Evolutionary conservation across 2,113 vertebrate genomes (phyloP).

Genomic region (Pelusios castaneus): DNA sequence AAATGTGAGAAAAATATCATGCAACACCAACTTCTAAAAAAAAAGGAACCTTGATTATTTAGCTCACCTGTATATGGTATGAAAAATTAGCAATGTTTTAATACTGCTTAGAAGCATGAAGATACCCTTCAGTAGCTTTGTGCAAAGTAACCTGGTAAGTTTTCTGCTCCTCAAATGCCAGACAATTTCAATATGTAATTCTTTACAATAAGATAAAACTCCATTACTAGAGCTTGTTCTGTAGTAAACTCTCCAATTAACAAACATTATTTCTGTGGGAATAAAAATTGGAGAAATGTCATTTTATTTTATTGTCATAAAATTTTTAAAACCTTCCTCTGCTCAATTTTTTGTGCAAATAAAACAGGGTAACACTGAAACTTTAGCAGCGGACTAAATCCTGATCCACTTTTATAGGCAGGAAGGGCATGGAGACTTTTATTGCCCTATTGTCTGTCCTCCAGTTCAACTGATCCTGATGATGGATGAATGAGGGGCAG

Average conservation of each 20-base stretch:
- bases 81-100: not conserved
- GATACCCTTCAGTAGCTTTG: not conserved
- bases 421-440: not conserved
- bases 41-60: not conserved
- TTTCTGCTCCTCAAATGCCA: not conserved
- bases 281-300: not conserved
- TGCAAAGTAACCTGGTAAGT: not conserved
- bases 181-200: not conserved
- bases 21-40: not conserved
- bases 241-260: not conserved
- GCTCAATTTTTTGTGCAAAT: not conserved
- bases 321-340: not conserved
- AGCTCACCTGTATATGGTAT: not conserved
- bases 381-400: not conserved
- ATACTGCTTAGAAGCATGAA: not conserved
- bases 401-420: not conserved
- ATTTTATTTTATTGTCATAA: not conserved
- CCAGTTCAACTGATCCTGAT: not conserved
- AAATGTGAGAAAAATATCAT: not conserved
- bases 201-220: not conserved
- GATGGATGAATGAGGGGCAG: constrained; percentile 46
- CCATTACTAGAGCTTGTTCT: not conserved
- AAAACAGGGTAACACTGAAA: not conserved
- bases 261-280: not conserved
- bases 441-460: not conserved